These are phyloP conservation scores for Drosophila paulistorum DNA, from an alignment of 1,140 invertebrate species.

Conservation along the genomic window DNA sequence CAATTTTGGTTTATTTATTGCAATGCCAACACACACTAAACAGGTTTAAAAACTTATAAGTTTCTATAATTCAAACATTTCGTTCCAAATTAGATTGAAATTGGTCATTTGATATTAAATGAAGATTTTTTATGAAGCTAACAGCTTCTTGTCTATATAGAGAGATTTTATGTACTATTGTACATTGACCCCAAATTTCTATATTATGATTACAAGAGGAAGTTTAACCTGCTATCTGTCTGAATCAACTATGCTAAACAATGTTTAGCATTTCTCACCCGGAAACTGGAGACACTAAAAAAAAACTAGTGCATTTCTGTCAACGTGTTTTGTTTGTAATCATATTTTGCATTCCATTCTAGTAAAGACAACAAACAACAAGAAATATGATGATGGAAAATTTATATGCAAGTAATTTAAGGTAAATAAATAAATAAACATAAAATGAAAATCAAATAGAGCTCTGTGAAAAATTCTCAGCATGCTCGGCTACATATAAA, in stretches of 20 bases:
- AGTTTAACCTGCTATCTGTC: neutral
- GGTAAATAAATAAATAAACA: constrained; percentile 61
- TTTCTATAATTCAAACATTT: neutral
- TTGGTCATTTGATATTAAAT: too few species aligned
- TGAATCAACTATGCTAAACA: neutral
- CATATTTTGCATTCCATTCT: constrained; percentile 8
- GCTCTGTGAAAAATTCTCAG: constrained; percentile 65
- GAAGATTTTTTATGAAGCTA: neutral
- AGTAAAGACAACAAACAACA: constrained; percentile 2
- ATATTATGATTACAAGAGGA: neutral
- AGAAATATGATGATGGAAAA: constrained; percentile 24
- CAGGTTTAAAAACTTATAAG: too few species aligned
- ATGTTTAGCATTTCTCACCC: neutral
- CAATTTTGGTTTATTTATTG: too few species aligned
- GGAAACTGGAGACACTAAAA: neutral
- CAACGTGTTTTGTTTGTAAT: constrained; percentile 12
- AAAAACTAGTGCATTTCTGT: neutral
- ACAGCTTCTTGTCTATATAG: neutral
- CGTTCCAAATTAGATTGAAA: neutral
- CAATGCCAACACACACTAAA: too few species aligned
- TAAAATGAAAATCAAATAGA: constrained; percentile 52
- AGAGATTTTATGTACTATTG: neutral
- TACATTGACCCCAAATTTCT: constrained; percentile 1
- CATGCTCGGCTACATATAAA: constrained; percentile 23
- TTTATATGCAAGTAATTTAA: constrained; percentile 39